phyloP scores from a whole-genome alignment of 2,888 invertebrate species.

The Operophtera brumata region DNA sequence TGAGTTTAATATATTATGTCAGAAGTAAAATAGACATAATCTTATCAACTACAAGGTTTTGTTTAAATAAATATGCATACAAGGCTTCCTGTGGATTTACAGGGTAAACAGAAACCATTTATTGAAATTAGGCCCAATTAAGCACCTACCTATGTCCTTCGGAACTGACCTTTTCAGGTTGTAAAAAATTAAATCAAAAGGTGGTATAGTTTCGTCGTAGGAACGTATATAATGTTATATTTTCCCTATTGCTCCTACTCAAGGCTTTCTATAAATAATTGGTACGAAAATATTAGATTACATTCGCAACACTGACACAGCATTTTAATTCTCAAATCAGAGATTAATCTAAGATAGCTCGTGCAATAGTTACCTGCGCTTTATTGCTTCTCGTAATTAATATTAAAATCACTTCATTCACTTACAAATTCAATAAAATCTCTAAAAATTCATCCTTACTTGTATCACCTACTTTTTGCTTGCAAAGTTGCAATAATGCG shows the following conservation, averaged over 20 bases:
- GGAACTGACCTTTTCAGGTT: neutral
- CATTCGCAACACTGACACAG: conserved; percentile 36
- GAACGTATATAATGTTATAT: neutral
- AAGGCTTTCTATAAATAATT: conserved; percentile 47
- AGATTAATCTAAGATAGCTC: neutral
- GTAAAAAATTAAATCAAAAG: neutral
- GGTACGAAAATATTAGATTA: conserved; percentile 23
- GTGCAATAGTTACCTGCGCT: conserved; percentile 21
- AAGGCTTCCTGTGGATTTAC: conserved; percentile 11
- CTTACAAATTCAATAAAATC: conserved; percentile 29
- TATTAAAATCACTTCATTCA: conserved; percentile 28
- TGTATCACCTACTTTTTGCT: conserved; percentile 30
- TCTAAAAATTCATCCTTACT: conserved; percentile 23
- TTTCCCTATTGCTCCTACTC: conserved; percentile 11
- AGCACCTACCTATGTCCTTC: neutral
- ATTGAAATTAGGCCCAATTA: neutral
- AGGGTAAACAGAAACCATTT: neutral
- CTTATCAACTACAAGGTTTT: conserved; percentile 19
- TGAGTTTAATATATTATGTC: neutral
- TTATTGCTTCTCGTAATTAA: conserved; percentile 9
- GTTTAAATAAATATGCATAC: conserved; percentile 7
- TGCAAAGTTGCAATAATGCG: neutral
- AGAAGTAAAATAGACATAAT: conserved; percentile 2
- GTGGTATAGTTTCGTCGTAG: neutral
- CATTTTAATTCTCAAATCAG: conserved; percentile 26